Percentiles rank a stretch among this genome's conserved stretches.
These are phyloP conservation scores for Tetramorium bicarinatum DNA, from an alignment of 2,888 invertebrate genomes.

Conservation along the genomic window DNA sequence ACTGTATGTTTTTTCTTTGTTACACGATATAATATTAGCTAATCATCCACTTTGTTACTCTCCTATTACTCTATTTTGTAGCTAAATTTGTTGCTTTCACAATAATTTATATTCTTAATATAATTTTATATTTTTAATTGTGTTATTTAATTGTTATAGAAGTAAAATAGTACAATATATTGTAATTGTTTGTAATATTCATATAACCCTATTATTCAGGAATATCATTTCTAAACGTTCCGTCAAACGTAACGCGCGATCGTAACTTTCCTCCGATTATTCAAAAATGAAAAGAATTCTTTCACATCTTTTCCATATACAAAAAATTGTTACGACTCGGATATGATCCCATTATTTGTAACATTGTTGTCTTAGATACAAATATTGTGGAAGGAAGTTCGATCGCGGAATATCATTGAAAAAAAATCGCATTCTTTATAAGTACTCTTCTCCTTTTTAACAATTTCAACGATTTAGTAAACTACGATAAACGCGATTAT, in stretches of 20 bases:
- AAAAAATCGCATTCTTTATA: conserved; percentile 74
- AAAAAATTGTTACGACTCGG: conserved; percentile 34
- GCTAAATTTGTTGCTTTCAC: conserved; percentile 82
- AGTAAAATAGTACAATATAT: conserved; percentile 83
- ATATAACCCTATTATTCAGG: conserved; percentile 76
- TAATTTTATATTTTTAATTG: conserved; percentile 78
- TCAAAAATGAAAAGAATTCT: conserved; percentile 46
- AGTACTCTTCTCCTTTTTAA: conserved; percentile 65
- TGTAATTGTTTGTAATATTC: conserved; percentile 81
- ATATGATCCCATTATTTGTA: conserved; percentile 50
- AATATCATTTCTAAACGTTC: conserved; percentile 76
- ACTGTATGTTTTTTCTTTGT: conserved; percentile 80
- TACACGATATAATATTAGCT: conserved; percentile 81
- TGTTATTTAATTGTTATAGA: conserved; percentile 77
- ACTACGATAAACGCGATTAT: conserved; percentile 1
- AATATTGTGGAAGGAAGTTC: conserved; percentile 55
- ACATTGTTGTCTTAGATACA: conserved; percentile 38
- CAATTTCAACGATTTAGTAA: conserved; percentile 48
- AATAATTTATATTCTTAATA: conserved; percentile 83
- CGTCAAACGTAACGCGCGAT: conserved; percentile 72
- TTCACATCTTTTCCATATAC: conserved; percentile 66
- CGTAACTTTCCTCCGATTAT: conserved; percentile 67
- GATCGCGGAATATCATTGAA: conserved; percentile 72
- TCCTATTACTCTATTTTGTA: conserved; percentile 85
- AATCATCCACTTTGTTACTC: conserved; percentile 85